phyloP scores from a whole-genome alignment of 2,113 vertebrate genomes.

The Zosterops lateralis region DNA sequence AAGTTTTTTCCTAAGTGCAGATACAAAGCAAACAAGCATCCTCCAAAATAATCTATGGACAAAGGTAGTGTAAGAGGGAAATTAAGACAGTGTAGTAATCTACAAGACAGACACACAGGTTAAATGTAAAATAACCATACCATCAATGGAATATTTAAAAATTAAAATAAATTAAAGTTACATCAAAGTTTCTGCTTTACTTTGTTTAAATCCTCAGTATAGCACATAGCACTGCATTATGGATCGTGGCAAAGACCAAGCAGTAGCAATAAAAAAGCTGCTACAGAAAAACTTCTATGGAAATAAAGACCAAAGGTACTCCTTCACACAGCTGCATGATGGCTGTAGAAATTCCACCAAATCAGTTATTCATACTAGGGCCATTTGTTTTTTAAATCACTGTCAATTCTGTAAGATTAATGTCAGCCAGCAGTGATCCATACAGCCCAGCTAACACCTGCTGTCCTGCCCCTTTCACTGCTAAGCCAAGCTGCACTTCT shows the following conservation, averaged over 20 bases:
- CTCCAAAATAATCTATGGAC: constrained; percentile 25
- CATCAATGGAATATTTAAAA: constrained; percentile 54
- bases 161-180: constrained; percentile 78
- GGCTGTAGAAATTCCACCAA: not conserved
- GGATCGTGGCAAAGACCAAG: constrained; percentile 47
- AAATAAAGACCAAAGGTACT: constrained; percentile 16
- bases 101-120: constrained; percentile 46
- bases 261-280: constrained; percentile 47
- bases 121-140: constrained; percentile 59
- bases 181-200: constrained; percentile 52
- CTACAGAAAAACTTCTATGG: not conserved
- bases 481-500: not conserved
- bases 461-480: not conserved
- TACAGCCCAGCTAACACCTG: not conserved
- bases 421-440: not conserved
- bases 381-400: not conserved
- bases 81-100: constrained; percentile 10
- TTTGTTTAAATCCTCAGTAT: not conserved
- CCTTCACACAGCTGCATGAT: not conserved
- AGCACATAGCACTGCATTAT: constrained; percentile 16
- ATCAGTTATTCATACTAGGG: not conserved
- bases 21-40: constrained; percentile 59
- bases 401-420: not conserved
- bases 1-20: constrained; percentile 64
- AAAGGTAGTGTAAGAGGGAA: constrained; percentile 27